Conservation (phyloP, 1,140 invertebrate species). For the Drosophila trapezifrons region DNA sequence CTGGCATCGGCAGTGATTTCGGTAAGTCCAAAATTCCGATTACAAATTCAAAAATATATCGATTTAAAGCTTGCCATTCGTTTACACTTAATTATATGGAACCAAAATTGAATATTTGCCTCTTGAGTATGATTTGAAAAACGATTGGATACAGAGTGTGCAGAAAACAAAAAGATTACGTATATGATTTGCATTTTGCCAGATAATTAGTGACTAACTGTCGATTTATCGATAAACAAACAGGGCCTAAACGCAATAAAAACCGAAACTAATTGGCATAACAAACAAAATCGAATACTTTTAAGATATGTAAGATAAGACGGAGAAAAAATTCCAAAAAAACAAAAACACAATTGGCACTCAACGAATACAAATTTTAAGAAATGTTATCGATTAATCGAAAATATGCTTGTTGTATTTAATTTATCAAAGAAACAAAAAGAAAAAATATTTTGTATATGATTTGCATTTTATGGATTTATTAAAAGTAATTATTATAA, state of each 20-base stretch:
- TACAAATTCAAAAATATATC: not conserved
- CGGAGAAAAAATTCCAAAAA: not conserved
- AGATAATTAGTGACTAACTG: constrained; percentile 61
- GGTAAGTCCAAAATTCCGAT: constrained; percentile 87
- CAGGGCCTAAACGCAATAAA: constrained; percentile 14
- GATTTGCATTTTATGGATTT: constrained; percentile 28
- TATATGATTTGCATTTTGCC: constrained; percentile 77
- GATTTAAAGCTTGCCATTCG: constrained; percentile 49
- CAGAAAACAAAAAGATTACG: constrained; percentile 27
- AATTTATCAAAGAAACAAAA: constrained; percentile 16
- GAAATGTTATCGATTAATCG: constrained; percentile 41
- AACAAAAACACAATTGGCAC: constrained; percentile 39
- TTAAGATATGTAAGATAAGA: constrained; percentile 1
- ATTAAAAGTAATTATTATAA: constrained; percentile 19
- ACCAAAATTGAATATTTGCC: constrained; percentile 61
- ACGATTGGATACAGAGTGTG: constrained; percentile 35
- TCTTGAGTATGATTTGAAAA: constrained; percentile 75
- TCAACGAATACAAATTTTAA: not conserved
- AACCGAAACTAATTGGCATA: constrained; percentile 48
- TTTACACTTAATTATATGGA: constrained; percentile 50
- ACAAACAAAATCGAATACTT: constrained; percentile 35
- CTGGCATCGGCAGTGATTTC: constrained; percentile 92
- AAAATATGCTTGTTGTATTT: constrained; percentile 35
- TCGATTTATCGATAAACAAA: constrained; percentile 70
- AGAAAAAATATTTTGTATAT: constrained; percentile 31